phyloP scores from a whole-genome alignment of 2,113 vertebrate species.

The Chaenocephalus aceratus region DNA sequence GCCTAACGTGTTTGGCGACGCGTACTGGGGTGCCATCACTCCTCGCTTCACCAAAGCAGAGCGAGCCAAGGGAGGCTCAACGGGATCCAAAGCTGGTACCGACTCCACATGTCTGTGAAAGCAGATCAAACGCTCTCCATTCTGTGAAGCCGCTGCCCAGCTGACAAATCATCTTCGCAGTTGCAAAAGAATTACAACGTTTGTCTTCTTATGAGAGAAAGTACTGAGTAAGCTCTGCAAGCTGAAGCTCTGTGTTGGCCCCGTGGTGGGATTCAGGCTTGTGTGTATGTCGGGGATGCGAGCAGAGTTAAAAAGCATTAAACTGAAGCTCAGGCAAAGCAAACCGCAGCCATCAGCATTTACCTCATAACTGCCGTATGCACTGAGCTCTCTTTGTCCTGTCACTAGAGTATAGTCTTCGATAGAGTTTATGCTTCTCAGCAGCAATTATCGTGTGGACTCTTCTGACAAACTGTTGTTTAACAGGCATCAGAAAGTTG shows the following conservation, averaged over 20 bases:
- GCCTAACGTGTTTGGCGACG: conserved; percentile 36
- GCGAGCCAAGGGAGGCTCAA: conserved; percentile 27
- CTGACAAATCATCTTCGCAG: conserved; percentile 63
- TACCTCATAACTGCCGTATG: conserved; percentile 32
- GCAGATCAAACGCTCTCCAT: conserved; percentile 47
- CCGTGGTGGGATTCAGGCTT: conserved; percentile 49
- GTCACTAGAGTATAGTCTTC: conserved; percentile 19
- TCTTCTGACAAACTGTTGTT: conserved; percentile 20
- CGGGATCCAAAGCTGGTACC: conserved; percentile 37
- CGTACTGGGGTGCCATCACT: conserved; percentile 31
- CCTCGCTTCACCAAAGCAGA: neutral
- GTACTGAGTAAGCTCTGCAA: conserved; percentile 48
- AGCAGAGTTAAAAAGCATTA: conserved; percentile 61
- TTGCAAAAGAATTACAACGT: conserved; percentile 41
- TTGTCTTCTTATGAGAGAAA: conserved; percentile 49
- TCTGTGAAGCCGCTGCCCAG: conserved; percentile 53
- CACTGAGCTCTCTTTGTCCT: neutral
- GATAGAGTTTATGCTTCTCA: conserved; percentile 16
- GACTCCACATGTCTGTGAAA: conserved; percentile 32
- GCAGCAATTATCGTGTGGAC: neutral
- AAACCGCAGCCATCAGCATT: conserved; percentile 67
- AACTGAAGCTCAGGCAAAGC: conserved; percentile 52
- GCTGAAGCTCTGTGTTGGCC: conserved; percentile 17
- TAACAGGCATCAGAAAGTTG: conserved; percentile 35
- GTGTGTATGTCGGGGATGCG: conserved; percentile 46